These are phyloP conservation scores for Sebastes hubbsi DNA, from an alignment of 2,797 vertebrate genomes.

Conservation along the genomic window DNA sequence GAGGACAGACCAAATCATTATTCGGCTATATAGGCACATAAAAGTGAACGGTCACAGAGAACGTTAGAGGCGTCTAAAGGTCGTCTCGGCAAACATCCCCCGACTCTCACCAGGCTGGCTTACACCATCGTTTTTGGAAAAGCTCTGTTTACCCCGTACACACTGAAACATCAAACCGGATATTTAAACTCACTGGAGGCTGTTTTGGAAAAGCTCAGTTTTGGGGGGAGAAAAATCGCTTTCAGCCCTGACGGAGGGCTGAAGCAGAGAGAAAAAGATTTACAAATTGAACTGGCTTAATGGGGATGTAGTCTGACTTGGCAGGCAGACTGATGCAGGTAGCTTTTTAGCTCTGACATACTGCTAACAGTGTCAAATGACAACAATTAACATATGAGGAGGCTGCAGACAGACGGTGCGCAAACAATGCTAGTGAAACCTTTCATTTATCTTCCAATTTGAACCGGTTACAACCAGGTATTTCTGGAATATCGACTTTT, in stretches of 20 bases:
- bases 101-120: not conserved
- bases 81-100: not conserved
- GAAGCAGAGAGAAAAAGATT: not conserved
- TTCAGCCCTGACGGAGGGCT: not conserved
- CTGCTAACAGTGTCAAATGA: not conserved
- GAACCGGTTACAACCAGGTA: not conserved
- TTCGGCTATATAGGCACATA: not conserved
- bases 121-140: not conserved
- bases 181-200: not conserved
- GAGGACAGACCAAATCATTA: not conserved
- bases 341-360: not conserved
- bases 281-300: not conserved
- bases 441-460: not conserved
- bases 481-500: constrained; percentile 11
- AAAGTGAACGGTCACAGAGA: not conserved
- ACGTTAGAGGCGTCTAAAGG: not conserved
- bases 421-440: constrained; percentile 4
- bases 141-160: not conserved
- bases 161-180: not conserved
- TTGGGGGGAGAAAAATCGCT: not conserved
- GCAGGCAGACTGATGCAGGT: not conserved
- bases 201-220: not conserved
- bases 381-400: not conserved
- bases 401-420: not conserved
- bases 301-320: not conserved